A percentile compares a stretch with the other conserved stretches of the same genome.
Evolutionary conservation across 2,888 invertebrate genomes (phyloP).

Genomic region (Quadroppia sp.): DNA sequence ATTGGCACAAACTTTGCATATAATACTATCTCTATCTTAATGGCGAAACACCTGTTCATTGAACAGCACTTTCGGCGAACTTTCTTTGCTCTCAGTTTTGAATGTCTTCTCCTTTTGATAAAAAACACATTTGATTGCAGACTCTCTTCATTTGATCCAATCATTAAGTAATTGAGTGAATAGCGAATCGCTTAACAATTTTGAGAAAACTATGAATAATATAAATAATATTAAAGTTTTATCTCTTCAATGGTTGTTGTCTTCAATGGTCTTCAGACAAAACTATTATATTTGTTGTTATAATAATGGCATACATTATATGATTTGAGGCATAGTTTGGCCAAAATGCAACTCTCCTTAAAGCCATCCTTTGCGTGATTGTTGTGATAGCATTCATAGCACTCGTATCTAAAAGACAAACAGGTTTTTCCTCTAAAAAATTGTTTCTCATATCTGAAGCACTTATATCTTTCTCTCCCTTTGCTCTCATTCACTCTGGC

Average conservation of each 20-base stretch:
- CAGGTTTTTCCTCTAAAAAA: slow-evolving; percentile 10
- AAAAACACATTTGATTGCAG: not conserved
- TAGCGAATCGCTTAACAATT: not conserved
- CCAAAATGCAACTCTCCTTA: not conserved
- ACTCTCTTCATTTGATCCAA: not conserved
- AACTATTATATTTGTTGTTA: not conserved
- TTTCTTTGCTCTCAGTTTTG: not conserved
- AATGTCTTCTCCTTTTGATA: too few species aligned
- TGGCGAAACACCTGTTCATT: not conserved
- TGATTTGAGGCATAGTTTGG: not conserved
- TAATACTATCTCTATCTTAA: not conserved
- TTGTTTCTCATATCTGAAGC: not conserved
- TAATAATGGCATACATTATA: slow-evolving; percentile 15
- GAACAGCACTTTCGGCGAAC: not conserved
- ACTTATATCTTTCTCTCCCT: not conserved
- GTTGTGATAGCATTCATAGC: not conserved
- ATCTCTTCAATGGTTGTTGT: not conserved
- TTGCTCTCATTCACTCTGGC: too few species aligned
- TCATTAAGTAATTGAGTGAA: slow-evolving; percentile 23
- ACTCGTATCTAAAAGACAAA: not conserved
- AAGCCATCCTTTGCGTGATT: slow-evolving; percentile 7
- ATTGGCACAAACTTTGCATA: slow-evolving; percentile 7
- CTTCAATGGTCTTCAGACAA: not conserved
- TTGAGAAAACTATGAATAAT: not conserved
- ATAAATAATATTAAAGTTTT: not conserved